phyloP scores from a whole-genome alignment of 2,797 vertebrate genomes.

The Siniperca scherzeri region DNA sequence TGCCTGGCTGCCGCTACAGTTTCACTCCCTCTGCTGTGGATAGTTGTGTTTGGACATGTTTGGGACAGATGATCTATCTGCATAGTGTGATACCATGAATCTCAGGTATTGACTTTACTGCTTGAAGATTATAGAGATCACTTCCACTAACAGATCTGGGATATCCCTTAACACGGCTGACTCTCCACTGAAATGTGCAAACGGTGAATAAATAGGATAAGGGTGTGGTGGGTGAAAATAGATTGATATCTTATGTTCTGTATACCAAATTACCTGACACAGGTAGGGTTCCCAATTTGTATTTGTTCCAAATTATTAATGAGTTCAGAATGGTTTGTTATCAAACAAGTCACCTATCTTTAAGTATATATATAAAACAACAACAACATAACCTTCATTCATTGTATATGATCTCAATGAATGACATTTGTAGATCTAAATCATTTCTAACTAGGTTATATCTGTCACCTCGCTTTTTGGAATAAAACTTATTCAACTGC shows the following conservation, averaged over 20 bases:
- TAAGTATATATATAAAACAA: not conserved
- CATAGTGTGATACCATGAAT: not conserved
- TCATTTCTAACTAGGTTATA: not conserved
- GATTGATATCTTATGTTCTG: not conserved
- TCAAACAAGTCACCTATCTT: not conserved
- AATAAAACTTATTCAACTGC: too few species aligned
- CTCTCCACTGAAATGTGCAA: not conserved
- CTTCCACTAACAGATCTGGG: not conserved
- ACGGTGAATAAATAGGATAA: not conserved
- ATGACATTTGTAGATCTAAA: not conserved
- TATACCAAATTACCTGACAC: not conserved
- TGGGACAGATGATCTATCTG: not conserved
- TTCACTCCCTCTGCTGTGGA: constrained; percentile 1
- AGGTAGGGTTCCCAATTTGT: not conserved
- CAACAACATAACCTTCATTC: not conserved
- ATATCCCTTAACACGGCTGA: not conserved
- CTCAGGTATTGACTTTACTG: not conserved
- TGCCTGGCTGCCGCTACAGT: constrained; percentile 30
- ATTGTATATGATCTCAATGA: not conserved
- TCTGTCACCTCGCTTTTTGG: not conserved
- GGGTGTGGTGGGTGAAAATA: not conserved
- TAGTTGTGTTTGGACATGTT: constrained; percentile 10
- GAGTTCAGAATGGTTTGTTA: not conserved
- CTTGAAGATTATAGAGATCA: not conserved
- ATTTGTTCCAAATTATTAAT: not conserved